Conservation (phyloP, 2,113 vertebrate genomes). For the Ovibos moschatus region DNA sequence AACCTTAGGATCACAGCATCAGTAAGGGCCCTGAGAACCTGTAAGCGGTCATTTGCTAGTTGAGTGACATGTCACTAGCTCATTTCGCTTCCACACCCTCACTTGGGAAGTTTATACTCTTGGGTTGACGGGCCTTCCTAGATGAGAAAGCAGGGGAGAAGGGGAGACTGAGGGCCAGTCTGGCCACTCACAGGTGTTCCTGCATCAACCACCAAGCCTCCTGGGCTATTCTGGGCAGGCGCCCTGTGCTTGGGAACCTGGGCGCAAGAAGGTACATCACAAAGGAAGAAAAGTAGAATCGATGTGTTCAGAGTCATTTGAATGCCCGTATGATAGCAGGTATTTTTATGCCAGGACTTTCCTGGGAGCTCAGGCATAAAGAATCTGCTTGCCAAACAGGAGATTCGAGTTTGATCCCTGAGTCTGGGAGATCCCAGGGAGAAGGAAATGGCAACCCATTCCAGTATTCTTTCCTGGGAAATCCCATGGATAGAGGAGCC, state of each 20-base stretch:
- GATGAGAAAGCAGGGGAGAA: not conserved
- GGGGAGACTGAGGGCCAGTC: not conserved
- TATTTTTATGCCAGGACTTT: not conserved
- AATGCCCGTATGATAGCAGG: not conserved
- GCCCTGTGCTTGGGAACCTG: not conserved
- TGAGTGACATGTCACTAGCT: not conserved
- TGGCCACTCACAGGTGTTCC: not conserved
- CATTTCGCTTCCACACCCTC: not conserved
- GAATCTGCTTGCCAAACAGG: not conserved
- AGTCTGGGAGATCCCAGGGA: not conserved
- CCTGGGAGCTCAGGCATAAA: not conserved
- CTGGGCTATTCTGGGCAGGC: not conserved
- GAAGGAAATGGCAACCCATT: not conserved
- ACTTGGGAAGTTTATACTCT: not conserved
- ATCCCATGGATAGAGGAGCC: not conserved
- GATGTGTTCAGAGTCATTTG: not conserved
- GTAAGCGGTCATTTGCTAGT: not conserved
- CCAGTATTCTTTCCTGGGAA: not conserved
- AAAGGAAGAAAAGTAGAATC: not conserved
- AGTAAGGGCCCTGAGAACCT: not conserved
- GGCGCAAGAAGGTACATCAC: not conserved
- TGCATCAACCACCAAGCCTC: not conserved
- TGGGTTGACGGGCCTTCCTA: too few species aligned
- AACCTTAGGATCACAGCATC: constrained; percentile 22
- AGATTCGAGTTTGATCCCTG: not conserved